These are phyloP conservation scores for Sinocyclocheilus maitianheensis DNA, from an alignment of 2,113 vertebrate species.

Conservation along the genomic window DNA sequence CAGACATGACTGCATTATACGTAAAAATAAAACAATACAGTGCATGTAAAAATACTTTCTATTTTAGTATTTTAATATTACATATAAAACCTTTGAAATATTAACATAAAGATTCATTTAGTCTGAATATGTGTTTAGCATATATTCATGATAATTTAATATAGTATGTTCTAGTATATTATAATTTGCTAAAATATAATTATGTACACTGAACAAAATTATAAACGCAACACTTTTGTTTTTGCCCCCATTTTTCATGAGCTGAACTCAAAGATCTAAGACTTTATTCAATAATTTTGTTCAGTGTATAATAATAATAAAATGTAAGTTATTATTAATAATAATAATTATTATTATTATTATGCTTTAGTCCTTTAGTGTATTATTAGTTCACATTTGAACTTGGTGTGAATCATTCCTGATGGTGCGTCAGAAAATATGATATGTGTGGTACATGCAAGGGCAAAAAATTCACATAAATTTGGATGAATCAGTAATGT, in stretches of 20 bases:
- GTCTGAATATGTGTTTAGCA: neutral
- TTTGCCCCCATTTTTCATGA: too few relatives aligned
- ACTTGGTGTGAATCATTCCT: neutral
- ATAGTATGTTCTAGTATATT: neutral
- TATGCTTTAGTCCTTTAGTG: neutral
- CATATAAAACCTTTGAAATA: neutral
- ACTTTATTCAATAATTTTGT: too few relatives aligned
- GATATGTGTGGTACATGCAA: neutral
- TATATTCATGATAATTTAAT: neutral
- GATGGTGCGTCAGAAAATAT: constrained; percentile 31
- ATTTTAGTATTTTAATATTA: too few relatives aligned
- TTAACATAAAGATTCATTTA: neutral
- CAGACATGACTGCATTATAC: neutral
- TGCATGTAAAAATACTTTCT: neutral
- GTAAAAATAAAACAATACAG: neutral
- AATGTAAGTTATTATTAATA: neutral
- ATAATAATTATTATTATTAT: neutral
- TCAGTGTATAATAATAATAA: too few relatives aligned
- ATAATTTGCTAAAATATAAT: too few relatives aligned
- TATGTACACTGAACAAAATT: too few relatives aligned
- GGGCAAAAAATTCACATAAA: neutral
- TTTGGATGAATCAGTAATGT: neutral
- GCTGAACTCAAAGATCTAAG: too few relatives aligned
- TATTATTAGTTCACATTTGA: constrained; percentile 21
- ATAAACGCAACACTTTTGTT: too few relatives aligned